Evolutionary conservation across 2,888 invertebrate genomes (phyloP).

Genomic region (Leptopilina drosophilae): DNA sequence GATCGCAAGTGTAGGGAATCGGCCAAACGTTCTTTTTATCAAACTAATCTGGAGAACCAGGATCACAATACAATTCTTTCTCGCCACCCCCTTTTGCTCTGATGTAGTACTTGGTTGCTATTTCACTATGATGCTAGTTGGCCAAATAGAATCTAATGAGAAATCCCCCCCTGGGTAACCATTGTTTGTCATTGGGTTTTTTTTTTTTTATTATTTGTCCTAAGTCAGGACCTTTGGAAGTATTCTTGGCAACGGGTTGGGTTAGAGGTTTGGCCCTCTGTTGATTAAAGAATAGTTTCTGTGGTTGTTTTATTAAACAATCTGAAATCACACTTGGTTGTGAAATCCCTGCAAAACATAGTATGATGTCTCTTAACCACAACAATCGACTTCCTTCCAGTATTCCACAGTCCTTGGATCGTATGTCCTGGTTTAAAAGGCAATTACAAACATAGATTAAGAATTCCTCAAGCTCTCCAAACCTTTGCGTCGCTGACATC

Average conservation of each 20-base stretch:
- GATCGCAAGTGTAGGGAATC: too few species aligned
- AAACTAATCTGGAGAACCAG: too few species aligned
- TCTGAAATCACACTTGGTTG: not conserved
- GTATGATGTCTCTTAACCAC: not conserved
- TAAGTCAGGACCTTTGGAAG: not conserved
- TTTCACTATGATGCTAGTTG: not conserved
- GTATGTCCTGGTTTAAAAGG: conserved; percentile 26
- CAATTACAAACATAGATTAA: conserved; percentile 40
- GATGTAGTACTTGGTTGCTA: not conserved
- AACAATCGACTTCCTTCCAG: conserved; percentile 20
- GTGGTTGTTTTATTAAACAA: not conserved
- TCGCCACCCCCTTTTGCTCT: too few species aligned
- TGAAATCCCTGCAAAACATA: not conserved
- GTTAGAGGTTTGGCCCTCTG: not conserved
- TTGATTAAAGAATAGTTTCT: not conserved
- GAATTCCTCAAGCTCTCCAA: not conserved
- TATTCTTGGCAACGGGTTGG: not conserved
- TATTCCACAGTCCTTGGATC: conserved; percentile 5
- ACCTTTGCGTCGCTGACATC: not conserved
- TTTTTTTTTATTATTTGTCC: too few species aligned
- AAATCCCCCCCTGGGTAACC: not conserved
- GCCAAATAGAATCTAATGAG: conserved; percentile 25
- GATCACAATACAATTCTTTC: too few species aligned
- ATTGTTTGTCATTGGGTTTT: not conserved
- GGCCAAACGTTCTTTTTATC: too few species aligned